Base-by-base conservation (phyloP, 1,140 invertebrate genomes). In the Pseudomyrmex dendroicus region DNA sequence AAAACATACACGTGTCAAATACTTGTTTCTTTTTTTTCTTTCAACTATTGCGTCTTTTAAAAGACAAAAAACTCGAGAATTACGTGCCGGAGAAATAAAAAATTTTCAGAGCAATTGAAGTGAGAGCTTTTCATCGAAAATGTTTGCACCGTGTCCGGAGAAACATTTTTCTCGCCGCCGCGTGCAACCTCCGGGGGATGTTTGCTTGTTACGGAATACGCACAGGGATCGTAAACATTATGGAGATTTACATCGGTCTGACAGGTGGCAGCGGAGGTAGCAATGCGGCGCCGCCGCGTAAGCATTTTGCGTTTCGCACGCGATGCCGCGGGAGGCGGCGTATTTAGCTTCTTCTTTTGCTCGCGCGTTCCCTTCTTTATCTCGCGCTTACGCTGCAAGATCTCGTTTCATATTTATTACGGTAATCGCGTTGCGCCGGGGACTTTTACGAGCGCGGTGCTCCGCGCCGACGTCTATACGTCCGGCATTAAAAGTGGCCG, bases 341-440 rank as follows among this genome's bases (percentile, higher is more conserved):
- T 54, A 63, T 52, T 74, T 74, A 74, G 20, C 48, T 56, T 82
- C 56, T 63, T 80, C 13, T 80, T 46, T 66, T 61, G 35, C 62
- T 63, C 52, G 52, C 63, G 35, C 5, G 17, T 59, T 8, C n/a
- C 70, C 64, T 70, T 80, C 76, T 61, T 59, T 61, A 59, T 57
- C 22, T 35, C 15, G 20, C 50, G 54, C 76, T 80, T 80, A 80
- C 76, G 44, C 44, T 72, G 76, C 76, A 72, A 72, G 66, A 80
- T 80, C 76, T 80, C 66, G 76, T 80, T 80, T 80, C 66, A 80
- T 78, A 78, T 80, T 80, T 80, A 80, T 80, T 80, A 72, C 56
- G 44, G 44, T 80, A 80, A 80, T 80, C 76, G 76, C 66, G 67
- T 72, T 59, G 44, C 76, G 35, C 35, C 35, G 17, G n/a, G 46